These are phyloP conservation scores for Silurus asotus DNA, from an alignment of 2,113 vertebrate species.

Conservation along the genomic window DNA sequence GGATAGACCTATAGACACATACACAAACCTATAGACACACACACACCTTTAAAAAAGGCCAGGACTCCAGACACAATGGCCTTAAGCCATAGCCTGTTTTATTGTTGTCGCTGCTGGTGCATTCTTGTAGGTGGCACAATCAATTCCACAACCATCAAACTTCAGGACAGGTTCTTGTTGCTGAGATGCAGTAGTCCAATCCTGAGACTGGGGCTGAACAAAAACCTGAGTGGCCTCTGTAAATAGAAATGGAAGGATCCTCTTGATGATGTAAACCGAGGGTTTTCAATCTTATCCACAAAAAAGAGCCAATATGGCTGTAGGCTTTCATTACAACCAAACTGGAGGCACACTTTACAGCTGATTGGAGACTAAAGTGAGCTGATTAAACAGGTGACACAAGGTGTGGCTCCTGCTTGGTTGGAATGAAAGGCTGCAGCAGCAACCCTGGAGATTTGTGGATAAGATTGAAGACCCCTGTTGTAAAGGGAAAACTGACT, in stretches of 20 bases:
- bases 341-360: not conserved
- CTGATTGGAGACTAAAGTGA: not conserved
- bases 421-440: not conserved
- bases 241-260: not conserved
- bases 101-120: not conserved
- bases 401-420: not conserved
- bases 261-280: not conserved
- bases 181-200: not conserved
- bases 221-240: not conserved
- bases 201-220: not conserved
- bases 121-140: not conserved
- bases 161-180: not conserved
- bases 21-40: not conserved
- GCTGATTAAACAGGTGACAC: slow-evolving; percentile 3
- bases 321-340: not conserved
- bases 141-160: not conserved
- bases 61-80: not conserved
- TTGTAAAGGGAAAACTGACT: not conserved
- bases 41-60: not conserved
- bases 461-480: not conserved
- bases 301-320: not conserved
- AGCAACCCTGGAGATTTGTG: not conserved
- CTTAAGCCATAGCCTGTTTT: not conserved
- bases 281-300: not conserved
- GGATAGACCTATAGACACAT: too few relatives aligned